Evolutionary conservation across 2,797 vertebrate species (phyloP), one percentile per base, ranked within the genome.

Genomic region (Adrianichthys oophorus): DNA sequence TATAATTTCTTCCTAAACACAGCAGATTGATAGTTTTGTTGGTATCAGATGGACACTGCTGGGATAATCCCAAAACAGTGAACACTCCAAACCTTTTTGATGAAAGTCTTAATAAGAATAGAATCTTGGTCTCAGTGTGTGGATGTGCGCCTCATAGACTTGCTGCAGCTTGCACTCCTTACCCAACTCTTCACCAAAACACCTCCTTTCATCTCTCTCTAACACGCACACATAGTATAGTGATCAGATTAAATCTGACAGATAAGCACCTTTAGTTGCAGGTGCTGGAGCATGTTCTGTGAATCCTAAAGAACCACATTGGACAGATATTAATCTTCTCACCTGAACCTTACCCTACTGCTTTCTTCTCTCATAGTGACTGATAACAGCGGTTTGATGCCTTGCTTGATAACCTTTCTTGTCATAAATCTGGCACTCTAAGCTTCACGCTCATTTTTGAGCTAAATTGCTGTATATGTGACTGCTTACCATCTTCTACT

Each of bases 221-320:
- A 23, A 49, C 52, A 66, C 56, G 69, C 56, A 70, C 47, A 62
- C 56, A 74, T 58, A 56, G 46, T 52, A 59, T 40, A 41, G 70
- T 72, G 75, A 74, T 69, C 70, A 78, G 72, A 85, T 84, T 74
- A 76, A 79, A 74, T 70, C 47, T 71, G 72, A 83, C 76, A 73
- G 76, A 81, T 83, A 84, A 84, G 78, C 62, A 76, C 68, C 69
- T 84, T 82, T 70, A 60, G 63, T 74, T 63, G 64, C 74, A 85
- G 74, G 77, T 81, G 66, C 72, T 68, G 65, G 49, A 82, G 57
- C 69, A 19, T 41, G 58, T 74, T 52, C 62, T 64, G 67, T 69
- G 72, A 79, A 74, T 84, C 67, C 83, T 76, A 79, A 84, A 70
- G 56, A 82, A 64, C 15, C 68, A 70, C 67, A 65, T 54, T 42